Evolutionary conservation across 2,888 invertebrate species (phyloP).

Genomic region (Autographa gamma): DNA sequence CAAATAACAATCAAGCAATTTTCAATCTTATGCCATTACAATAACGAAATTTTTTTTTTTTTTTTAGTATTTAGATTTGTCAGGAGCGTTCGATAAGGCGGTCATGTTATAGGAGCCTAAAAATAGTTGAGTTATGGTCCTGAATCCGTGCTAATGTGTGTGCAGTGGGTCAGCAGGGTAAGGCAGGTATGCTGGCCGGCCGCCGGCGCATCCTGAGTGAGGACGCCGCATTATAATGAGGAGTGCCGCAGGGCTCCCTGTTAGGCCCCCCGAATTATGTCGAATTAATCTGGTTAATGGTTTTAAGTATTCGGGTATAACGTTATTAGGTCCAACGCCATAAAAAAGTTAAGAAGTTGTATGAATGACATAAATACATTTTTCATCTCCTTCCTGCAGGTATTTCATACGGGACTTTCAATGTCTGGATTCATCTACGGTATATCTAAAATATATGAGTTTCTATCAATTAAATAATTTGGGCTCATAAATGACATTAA

Average conservation of each 20-base stretch:
- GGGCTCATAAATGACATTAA: too few species aligned
- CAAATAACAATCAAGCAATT: slow-evolving; percentile 24
- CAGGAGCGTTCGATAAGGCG: slow-evolving; percentile 51
- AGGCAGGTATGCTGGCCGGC: slow-evolving; percentile 67
- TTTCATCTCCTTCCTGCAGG: too few species aligned
- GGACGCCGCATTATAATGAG: slow-evolving; percentile 74
- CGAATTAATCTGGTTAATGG: slow-evolving; percentile 5
- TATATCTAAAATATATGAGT: too few species aligned
- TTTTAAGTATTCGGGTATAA: too few species aligned
- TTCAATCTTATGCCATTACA: slow-evolving; percentile 46
- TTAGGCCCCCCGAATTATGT: slow-evolving; percentile 50
- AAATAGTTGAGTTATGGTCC: slow-evolving; percentile 67
- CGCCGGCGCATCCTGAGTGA: slow-evolving; percentile 69
- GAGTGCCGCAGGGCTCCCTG: slow-evolving; percentile 54
- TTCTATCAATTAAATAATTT: too few species aligned
- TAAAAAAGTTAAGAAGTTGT: too few species aligned
- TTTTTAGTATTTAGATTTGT: slow-evolving; percentile 36
- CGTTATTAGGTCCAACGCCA: too few species aligned
- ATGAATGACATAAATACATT: too few species aligned
- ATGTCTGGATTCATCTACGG: too few species aligned
- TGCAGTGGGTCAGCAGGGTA: slow-evolving; percentile 79
- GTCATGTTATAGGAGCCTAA: slow-evolving; percentile 60
- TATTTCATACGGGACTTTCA: too few species aligned
- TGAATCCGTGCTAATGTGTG: slow-evolving; percentile 76
- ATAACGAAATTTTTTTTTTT: slow-evolving; percentile 22